A percentile compares a stretch with the other conserved stretches of the same genome.
phyloP scores from a whole-genome alignment of 2,888 invertebrate species.

The Priocnemis perturbator region DNA sequence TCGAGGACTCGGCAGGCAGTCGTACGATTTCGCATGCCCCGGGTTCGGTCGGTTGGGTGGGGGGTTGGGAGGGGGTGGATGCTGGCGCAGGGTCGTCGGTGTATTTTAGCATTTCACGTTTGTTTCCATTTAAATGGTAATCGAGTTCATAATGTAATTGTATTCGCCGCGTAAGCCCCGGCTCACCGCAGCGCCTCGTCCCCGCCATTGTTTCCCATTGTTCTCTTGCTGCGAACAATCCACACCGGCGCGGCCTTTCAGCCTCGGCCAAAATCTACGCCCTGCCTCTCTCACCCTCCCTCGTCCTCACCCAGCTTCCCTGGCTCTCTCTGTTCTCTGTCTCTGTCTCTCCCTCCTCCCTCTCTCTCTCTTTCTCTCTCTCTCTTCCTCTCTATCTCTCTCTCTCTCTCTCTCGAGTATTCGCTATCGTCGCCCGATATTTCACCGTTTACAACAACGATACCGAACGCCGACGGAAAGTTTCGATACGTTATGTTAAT shows the following conservation, averaged over 20 bases:
- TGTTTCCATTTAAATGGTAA: conserved; percentile 76
- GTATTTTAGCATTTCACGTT: conserved; percentile 75
- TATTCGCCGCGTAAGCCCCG: conserved; percentile 73
- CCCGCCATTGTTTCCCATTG: conserved; percentile 71
- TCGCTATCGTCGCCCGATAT: conserved; percentile 52
- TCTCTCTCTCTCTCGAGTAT: conserved; percentile 22
- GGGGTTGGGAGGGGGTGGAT: conserved; percentile 17
- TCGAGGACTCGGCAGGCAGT: conserved; percentile 48
- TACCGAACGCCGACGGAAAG: no score
- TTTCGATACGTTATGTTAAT: no score
- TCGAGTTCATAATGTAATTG: conserved; percentile 76
- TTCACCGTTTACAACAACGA: conserved; percentile 23
- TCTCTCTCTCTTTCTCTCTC: conserved; percentile 11
- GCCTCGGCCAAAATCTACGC: conserved; percentile 66
- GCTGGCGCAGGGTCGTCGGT: conserved; percentile 49
- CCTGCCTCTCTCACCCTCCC: conserved; percentile 39
- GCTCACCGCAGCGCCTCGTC: conserved; percentile 66
- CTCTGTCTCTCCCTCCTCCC: neutral
- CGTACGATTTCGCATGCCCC: conserved; percentile 41
- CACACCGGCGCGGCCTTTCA: conserved; percentile 61
- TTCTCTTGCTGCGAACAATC: conserved; percentile 66
- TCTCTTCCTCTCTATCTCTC: conserved; percentile 17
- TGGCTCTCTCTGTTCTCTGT: neutral
- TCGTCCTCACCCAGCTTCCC: conserved; percentile 22
- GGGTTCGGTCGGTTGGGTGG: neutral